These are phyloP conservation scores for Silurus asotus DNA, from an alignment of 2,113 vertebrate species.

Conservation along the genomic window DNA sequence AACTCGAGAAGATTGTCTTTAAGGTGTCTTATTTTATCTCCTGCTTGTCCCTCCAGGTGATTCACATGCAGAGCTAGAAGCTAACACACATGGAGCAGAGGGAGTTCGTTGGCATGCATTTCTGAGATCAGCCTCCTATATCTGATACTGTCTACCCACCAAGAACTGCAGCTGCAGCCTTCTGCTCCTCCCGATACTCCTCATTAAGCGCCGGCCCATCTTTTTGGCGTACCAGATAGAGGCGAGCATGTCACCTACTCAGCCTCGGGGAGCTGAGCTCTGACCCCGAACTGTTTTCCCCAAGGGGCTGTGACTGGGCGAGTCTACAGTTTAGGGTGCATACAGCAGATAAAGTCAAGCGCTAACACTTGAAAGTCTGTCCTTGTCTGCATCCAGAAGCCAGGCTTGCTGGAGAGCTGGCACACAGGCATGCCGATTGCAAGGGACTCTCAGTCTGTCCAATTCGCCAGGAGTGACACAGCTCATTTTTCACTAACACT, in stretches of 20 bases:
- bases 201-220: slow-evolving; percentile 68
- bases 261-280: neutral
- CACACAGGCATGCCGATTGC: slow-evolving; percentile 31
- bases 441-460: slow-evolving; percentile 39
- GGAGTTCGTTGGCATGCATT: slow-evolving; percentile 30
- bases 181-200: slow-evolving; percentile 61
- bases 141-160: slow-evolving; percentile 61
- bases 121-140: slow-evolving; percentile 16
- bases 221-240: slow-evolving; percentile 68
- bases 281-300: slow-evolving; percentile 40
- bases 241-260: slow-evolving; percentile 64
- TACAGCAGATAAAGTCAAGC: neutral
- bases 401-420: slow-evolving; percentile 22
- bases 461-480: slow-evolving; percentile 47
- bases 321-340: slow-evolving; percentile 28
- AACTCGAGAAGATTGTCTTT: neutral
- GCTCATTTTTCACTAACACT: slow-evolving; percentile 56
- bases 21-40: slow-evolving; percentile 3
- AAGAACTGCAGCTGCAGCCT: slow-evolving; percentile 62
- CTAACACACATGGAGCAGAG: slow-evolving; percentile 18
- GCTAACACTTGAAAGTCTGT: slow-evolving; percentile 12
- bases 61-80: slow-evolving; percentile 46
- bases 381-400: slow-evolving; percentile 10
- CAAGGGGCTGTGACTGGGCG: slow-evolving; percentile 36
- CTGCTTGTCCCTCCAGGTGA: slow-evolving; percentile 28